Evolutionary conservation across 2,888 invertebrate genomes (phyloP), one percentile per base, ranked within the genome.

Genomic region (Cremastinae sp.): DNA sequence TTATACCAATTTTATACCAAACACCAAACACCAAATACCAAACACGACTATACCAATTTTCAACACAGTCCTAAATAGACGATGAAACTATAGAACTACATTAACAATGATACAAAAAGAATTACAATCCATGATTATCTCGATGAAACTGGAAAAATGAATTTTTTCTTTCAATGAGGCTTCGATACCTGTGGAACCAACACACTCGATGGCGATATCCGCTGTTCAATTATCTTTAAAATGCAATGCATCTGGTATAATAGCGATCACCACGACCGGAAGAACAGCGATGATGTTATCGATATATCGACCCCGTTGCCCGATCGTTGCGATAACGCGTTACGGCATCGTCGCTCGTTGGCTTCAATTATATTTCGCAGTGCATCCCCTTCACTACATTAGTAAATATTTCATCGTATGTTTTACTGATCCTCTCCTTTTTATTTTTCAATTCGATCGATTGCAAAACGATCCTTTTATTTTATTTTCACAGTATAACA

Each of bases 181-280:
- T 0, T 83, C 86, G 20, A 83, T 91, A 8, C 92, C 92, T 1
- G 92, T 93, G 16, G 94, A 95, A 82, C 92, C 94, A 80, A 91
- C 93, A 0, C 94, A 94, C 59, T 93, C 94, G 0, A 91, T 95
- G 4, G 94, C 94, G 9, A 91, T 96, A 61, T 93, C 95, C 0
- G 95, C 94, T 5, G 95, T 95, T 0, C 92, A 95, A 77, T 94
- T 95, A 2, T 94, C 96, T 0, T 92, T 95, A 80, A 93, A 94
- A 77, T 92, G 92, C 59, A 91, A 93, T 79, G 94, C 95, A 0
- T 91, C 93, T 0, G 94, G 93, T 0, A 95, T 95, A 41, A 89
- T 95, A 16, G 92, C 93, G 2, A 90, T 94, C 53, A 94, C 94
- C 1, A 93, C 94, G 0, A 91, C 91, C 0, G 92, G 92, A 0